phyloP scores from a whole-genome alignment of 2,888 invertebrate genomes.

The Selenia dentaria region DNA sequence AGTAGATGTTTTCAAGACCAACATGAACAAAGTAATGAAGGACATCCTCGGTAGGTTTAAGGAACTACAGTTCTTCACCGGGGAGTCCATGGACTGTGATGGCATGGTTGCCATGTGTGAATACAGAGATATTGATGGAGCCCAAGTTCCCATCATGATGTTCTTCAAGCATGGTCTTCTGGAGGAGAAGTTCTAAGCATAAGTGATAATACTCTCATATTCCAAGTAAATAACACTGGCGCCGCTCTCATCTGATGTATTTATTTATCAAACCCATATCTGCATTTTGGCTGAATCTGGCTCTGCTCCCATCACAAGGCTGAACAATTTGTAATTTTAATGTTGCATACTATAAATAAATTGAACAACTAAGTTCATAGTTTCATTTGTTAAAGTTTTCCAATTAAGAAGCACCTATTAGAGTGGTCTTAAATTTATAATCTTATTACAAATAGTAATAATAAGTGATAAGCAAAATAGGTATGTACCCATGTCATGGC shows the following conservation, averaged over 20 bases:
- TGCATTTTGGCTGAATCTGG: conserved; percentile 59
- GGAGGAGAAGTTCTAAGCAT: conserved; percentile 95
- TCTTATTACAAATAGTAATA: too few species aligned
- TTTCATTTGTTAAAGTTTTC: conserved; percentile 33
- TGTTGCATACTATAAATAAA: conserved; percentile 77
- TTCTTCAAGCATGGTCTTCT: conserved; percentile 98
- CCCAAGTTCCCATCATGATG: conserved; percentile 94
- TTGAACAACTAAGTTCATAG: conserved; percentile 55
- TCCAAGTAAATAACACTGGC: conserved; percentile 53
- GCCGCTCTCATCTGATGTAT: conserved; percentile 64
- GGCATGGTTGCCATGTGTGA: conserved; percentile 97
- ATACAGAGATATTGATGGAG: conserved; percentile 95
- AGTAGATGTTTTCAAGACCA: conserved; percentile 94
- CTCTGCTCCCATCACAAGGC: conserved; percentile 78
- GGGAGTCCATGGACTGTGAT: conserved; percentile 97
- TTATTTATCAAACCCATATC: conserved; percentile 80
- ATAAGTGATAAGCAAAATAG: too few species aligned
- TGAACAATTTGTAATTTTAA: conserved; percentile 77
- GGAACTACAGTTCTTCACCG: conserved; percentile 96
- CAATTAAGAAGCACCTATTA: too few species aligned
- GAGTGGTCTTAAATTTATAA: too few species aligned
- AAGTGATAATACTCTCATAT: conserved; percentile 67
- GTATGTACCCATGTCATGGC: too few species aligned
- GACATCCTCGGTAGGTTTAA: conserved; percentile 95
- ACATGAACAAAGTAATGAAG: conserved; percentile 97